phyloP scores from a whole-genome alignment of 2,113 vertebrate genomes.

The Arizona elegans region DNA sequence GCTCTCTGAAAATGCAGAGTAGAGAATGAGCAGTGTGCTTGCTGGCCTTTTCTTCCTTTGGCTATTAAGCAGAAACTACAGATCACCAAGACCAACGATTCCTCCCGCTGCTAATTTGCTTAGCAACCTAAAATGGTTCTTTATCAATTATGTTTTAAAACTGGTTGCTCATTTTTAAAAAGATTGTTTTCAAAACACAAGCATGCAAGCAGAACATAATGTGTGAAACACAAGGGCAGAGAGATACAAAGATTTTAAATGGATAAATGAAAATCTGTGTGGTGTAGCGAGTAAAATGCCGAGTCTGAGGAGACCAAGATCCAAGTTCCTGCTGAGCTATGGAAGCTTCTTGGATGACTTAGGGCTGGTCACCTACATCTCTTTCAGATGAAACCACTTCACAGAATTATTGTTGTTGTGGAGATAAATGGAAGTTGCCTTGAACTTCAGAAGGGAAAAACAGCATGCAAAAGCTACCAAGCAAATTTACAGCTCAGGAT shows the following conservation, averaged over 20 bases:
- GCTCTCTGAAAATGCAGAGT: background rate
- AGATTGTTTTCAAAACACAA: background rate
- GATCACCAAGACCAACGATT: background rate
- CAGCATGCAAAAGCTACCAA: background rate
- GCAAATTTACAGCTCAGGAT: background rate
- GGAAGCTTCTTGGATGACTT: background rate
- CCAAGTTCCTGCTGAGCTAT: background rate
- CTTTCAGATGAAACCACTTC: background rate
- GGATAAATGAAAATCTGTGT: background rate
- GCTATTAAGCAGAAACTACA: background rate
- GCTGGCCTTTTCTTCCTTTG: background rate
- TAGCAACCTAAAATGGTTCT: background rate
- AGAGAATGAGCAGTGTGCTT: background rate
- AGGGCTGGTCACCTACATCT: background rate
- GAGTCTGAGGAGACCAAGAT: background rate
- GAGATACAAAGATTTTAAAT: background rate
- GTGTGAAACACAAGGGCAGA: background rate
- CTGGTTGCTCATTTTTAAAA: background rate
- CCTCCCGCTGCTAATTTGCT: background rate
- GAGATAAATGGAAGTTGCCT: background rate
- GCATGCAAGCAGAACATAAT: background rate
- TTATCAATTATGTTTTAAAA: background rate
- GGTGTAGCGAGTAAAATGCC: background rate
- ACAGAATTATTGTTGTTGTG: background rate
- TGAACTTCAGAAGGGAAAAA: background rate